phyloP scores from a whole-genome alignment of 2,888 invertebrate genomes.

The Ashinkailepas kermadecensis region DNA sequence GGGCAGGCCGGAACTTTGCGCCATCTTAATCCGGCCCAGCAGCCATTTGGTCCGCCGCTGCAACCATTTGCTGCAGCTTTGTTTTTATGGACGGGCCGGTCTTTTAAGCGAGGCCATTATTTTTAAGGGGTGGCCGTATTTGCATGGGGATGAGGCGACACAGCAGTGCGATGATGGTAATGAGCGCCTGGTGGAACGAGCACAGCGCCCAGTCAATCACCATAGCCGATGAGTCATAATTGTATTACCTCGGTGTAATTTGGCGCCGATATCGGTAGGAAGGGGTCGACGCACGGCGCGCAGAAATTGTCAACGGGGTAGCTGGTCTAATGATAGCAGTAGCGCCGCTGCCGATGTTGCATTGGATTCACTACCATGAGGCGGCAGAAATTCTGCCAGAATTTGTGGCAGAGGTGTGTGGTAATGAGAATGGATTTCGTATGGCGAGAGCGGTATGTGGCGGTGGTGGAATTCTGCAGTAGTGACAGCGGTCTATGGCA shows the following conservation, averaged over 20 bases:
- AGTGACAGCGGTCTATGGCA: too few species aligned
- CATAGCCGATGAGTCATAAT: not conserved
- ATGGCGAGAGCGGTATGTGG: too few species aligned
- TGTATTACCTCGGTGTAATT: not conserved
- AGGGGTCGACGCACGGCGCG: not conserved
- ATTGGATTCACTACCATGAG: too few species aligned
- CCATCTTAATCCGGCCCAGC: slow-evolving; percentile 13
- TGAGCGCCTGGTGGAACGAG: not conserved
- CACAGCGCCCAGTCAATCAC: not conserved
- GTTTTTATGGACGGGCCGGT: slow-evolving; percentile 16
- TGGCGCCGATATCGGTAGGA: not conserved
- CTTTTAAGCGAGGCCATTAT: slow-evolving; percentile 15
- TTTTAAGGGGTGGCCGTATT: not conserved
- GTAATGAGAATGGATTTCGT: too few species aligned
- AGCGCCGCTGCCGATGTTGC: too few species aligned
- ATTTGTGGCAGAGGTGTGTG: too few species aligned
- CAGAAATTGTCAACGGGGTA: too few species aligned
- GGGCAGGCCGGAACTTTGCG: slow-evolving; percentile 33
- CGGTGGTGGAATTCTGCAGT: too few species aligned
- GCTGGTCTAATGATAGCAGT: too few species aligned
- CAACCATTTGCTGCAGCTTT: not conserved
- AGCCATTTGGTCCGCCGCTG: slow-evolving; percentile 3
- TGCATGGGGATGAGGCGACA: slow-evolving; percentile 1
- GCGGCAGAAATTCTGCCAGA: too few species aligned
- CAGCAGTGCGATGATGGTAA: not conserved